phyloP scores from a whole-genome alignment of 2,113 vertebrate species.

The Rhinogobius similis region DNA sequence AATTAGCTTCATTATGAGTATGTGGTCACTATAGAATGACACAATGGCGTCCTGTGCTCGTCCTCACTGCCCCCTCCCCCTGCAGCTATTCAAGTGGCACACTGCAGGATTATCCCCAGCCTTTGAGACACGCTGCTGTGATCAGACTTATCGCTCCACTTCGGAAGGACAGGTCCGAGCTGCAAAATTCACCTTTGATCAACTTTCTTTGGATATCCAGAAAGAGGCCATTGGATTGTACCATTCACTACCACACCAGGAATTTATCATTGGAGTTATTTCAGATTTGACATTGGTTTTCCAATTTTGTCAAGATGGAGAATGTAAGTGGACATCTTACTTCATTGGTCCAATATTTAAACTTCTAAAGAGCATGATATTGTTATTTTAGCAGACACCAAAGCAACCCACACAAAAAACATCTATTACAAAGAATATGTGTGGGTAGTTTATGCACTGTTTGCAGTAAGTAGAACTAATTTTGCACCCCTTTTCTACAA shows the following conservation, averaged over 20 bases:
- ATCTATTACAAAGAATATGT: too few relatives aligned
- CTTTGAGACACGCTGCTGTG: constrained; percentile 66
- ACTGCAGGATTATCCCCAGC: constrained; percentile 77
- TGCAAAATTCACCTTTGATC: constrained; percentile 30
- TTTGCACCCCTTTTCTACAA: too few relatives aligned
- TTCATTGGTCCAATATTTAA: background rate
- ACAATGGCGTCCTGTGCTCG: constrained; percentile 27
- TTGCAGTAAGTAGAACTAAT: too few relatives aligned
- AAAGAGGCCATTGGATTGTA: background rate
- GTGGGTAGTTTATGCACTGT: too few relatives aligned
- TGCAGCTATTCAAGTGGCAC: constrained; percentile 76
- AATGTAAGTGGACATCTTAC: constrained; percentile 51
- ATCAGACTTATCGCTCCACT: constrained; percentile 55
- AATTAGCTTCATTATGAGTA: background rate
- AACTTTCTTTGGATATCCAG: constrained; percentile 1
- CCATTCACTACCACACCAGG: background rate
- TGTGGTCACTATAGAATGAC: background rate
- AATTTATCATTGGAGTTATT: constrained; percentile 6
- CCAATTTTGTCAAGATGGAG: constrained; percentile 53
- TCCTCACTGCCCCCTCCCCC: constrained; percentile 55
- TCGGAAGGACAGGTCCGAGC: constrained; percentile 43
- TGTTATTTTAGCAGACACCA: too few relatives aligned
- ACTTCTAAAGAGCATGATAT: background rate
- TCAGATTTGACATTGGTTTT: constrained; percentile 8
- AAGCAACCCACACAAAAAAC: too few relatives aligned